Evolutionary conservation across 2,888 invertebrate species (phyloP), one percentile per base, ranked within the genome.

Genomic region (Matsumyia berberina): DNA sequence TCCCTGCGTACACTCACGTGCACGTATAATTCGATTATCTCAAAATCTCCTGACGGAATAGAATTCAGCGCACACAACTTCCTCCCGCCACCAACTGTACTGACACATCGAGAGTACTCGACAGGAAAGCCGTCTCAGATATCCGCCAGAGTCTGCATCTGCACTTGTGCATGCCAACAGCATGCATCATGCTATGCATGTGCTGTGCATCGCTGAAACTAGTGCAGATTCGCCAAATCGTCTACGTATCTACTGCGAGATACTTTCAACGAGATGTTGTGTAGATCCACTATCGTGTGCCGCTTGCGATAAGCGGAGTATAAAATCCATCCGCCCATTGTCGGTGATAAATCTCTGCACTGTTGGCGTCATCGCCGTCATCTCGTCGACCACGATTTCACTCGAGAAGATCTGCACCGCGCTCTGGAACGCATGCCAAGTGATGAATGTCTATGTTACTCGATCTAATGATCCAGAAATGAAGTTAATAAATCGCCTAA

Each of bases 381-480:
- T 70, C n/a, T n/a, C 57, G 67, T 70, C 46, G 74, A 70, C 64
- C 46, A 31, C 57, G 69, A 70, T 79, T 79, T 74, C 79, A 83
- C 57, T 67, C 60, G 15, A 24, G 42, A 57, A 58, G 73, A 74
- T 79, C 74, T 31, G 15, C 46, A 58, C 35, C 37, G 58, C 17
- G 29, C 11, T 33, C 57, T 37, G 55, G 37, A 72, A 76, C 77
- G 73, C 82, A 82, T 69, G 79, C 69, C 88, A 89, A 88, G 89
- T 90, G 90, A 90, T 89, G 89, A 90, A 90, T 90, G 90, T 88
- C 89, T 90, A 88, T 89, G 90, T 90, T 90, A 89, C 89, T 88
- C 89, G 90, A 90, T 90, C 90, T 90, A 90, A 90, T 90, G 90
- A 89, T 90, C 90, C 89, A 89, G 90, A 90, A 90, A 90, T 89